These are phyloP conservation scores for Hiodon alosoides DNA, from an alignment of 2,113 vertebrate species.

Conservation along the genomic window DNA sequence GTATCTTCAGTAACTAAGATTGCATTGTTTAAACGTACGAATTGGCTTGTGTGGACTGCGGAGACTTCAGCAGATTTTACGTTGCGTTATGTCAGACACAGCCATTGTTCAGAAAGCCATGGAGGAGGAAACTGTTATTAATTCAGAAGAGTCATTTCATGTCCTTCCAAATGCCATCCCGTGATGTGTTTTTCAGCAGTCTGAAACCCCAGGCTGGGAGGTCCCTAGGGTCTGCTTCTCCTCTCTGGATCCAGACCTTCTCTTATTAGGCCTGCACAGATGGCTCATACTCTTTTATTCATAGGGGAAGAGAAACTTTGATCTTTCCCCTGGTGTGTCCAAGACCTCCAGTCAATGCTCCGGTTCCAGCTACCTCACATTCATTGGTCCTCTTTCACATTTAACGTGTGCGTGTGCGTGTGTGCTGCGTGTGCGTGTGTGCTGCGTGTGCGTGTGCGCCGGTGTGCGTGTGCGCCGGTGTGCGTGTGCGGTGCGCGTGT, in stretches of 20 bases:
- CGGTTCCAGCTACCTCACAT: not conserved
- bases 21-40: not conserved
- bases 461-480: too few relatives aligned
- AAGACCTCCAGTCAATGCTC: too few relatives aligned
- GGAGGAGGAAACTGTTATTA: constrained; percentile 24
- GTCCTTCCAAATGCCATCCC: constrained; percentile 34
- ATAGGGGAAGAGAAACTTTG: constrained; percentile 32
- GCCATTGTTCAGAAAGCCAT: not conserved
- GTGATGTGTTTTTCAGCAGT: constrained; percentile 25
- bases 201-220: constrained; percentile 13
- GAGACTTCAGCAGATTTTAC: not conserved
- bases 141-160: constrained; percentile 34
- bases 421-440: too few relatives aligned
- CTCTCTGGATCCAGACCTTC: not conserved
- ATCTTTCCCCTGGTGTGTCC: constrained; percentile 30
- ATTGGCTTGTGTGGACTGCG: not conserved
- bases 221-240: not conserved
- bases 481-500: too few relatives aligned
- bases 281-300: constrained; percentile 35
- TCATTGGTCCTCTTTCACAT: not conserved
- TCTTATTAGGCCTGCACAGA: constrained; percentile 28
- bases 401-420: constrained; percentile 7
- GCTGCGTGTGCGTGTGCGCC: too few relatives aligned
- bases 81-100: not conserved
- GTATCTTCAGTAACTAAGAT: not conserved